Percentiles rank a stretch among this genome's conserved stretches.
Evolutionary conservation across 2,113 vertebrate species (phyloP).

Genomic region (Malaclemys terrapin): DNA sequence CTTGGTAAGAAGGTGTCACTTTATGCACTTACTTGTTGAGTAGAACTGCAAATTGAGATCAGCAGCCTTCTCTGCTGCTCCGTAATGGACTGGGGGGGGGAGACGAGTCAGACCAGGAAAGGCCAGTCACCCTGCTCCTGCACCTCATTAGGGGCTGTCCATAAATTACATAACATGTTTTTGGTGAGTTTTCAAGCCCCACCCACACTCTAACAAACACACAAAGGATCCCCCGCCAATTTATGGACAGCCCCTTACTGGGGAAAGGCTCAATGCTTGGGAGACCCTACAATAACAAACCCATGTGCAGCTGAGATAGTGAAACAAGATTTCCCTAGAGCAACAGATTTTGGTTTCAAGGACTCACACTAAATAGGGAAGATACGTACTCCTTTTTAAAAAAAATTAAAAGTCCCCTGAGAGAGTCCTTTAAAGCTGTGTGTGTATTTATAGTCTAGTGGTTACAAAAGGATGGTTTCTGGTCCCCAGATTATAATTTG

Average conservation of each 20-base stretch:
- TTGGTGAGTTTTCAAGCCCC: not conserved
- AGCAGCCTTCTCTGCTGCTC: not conserved
- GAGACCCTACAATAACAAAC: not conserved
- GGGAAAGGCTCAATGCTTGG: not conserved
- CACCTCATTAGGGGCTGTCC: not conserved
- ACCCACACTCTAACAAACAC: not conserved
- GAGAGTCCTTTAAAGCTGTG: not conserved
- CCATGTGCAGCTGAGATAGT: not conserved
- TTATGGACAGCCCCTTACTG: not conserved
- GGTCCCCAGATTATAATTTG: not conserved
- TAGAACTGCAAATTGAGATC: not conserved
- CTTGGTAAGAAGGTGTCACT: not conserved
- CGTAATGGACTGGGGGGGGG: not conserved
- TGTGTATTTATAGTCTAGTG: not conserved
- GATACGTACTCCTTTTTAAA: too few species aligned
- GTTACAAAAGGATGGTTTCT: not conserved
- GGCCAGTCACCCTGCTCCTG: not conserved
- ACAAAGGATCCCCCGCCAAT: not conserved
- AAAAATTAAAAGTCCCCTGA: not conserved
- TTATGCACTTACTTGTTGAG: not conserved
- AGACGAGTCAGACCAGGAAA: not conserved
- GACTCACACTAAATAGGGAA: not conserved
- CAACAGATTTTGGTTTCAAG: fast-evolving
- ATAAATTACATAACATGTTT: not conserved
- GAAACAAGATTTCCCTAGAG: not conserved